A percentile compares a stretch with the other conserved stretches of the same genome.
phyloP scores from a whole-genome alignment of 2,113 vertebrate species.

The Python bivittatus region DNA sequence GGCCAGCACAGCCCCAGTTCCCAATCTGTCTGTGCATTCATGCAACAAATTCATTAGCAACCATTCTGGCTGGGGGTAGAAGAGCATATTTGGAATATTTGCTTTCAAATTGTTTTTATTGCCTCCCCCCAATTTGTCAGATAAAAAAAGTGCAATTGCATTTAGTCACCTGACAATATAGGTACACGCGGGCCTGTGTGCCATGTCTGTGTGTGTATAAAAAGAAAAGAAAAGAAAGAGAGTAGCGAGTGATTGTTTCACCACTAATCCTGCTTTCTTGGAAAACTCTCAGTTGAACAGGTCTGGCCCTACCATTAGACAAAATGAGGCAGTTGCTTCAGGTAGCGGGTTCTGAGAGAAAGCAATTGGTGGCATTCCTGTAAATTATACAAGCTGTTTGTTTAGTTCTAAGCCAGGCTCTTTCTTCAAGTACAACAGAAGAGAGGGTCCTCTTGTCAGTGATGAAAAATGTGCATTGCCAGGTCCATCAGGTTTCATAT shows the following conservation, averaged over 20 bases:
- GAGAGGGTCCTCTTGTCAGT: too few species aligned
- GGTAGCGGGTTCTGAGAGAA: too few species aligned
- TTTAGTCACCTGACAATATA: neutral
- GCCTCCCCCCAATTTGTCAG: constrained; percentile 61
- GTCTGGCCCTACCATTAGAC: neutral
- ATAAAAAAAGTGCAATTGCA: constrained; percentile 7
- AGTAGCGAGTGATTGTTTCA: neutral
- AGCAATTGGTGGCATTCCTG: too few species aligned
- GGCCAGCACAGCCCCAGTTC: constrained; percentile 66
- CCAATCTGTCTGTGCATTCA: constrained; percentile 80
- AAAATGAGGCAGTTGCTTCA: too few species aligned
- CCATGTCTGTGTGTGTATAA: neutral
- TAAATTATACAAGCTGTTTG: too few species aligned
- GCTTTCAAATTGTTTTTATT: constrained; percentile 70
- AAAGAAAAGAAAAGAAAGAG: neutral
- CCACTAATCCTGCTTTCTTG: neutral
- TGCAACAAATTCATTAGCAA: constrained; percentile 81
- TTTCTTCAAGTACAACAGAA: too few species aligned
- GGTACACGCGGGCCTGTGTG: neutral
- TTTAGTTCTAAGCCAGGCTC: too few species aligned
- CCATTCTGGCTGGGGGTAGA: constrained; percentile 71
- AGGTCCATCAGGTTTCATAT: too few species aligned
- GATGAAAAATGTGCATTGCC: too few species aligned
- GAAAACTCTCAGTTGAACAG: neutral
- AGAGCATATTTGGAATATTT: constrained; percentile 73